phyloP scores from a whole-genome alignment of 2,113 vertebrate species.

The Beaufortia kweichowensis region DNA sequence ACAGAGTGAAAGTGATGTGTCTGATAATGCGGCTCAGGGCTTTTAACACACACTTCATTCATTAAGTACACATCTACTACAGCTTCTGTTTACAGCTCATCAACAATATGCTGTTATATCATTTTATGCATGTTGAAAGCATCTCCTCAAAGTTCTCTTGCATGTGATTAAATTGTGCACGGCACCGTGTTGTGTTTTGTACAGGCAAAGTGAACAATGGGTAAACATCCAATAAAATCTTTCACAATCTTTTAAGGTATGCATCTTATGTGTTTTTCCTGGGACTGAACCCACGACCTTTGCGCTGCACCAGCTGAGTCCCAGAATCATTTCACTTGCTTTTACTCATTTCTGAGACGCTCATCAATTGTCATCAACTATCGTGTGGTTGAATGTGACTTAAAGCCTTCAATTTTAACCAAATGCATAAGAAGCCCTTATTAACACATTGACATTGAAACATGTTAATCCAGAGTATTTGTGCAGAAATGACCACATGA shows the following conservation, averaged over 20 bases:
- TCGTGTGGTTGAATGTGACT: background rate
- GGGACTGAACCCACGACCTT: no score
- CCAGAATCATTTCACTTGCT: no score
- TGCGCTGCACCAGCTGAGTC: no score
- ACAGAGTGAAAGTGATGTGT: no score
- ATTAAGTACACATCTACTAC: slow-evolving; percentile 2
- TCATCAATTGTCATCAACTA: background rate
- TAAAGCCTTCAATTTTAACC: background rate
- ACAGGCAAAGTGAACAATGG: background rate
- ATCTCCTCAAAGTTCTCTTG: background rate
- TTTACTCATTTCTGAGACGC: background rate
- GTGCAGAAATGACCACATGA: slow-evolving; percentile 13
- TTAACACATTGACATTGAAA: no score
- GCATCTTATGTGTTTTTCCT: no score
- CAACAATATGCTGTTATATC: slow-evolving; percentile 4
- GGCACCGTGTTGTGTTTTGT: background rate
- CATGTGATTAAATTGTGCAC: slow-evolving; percentile 3
- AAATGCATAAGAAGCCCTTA: background rate
- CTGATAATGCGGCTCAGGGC: no score
- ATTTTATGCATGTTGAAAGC: slow-evolving; percentile 16
- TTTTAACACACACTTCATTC: background rate
- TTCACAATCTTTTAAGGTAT: no score
- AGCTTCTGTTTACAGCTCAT: slow-evolving; percentile 8
- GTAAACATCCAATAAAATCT: background rate
- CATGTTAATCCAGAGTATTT: no score